Conservation (phyloP, 2,113 vertebrate species). For the Cinclus cinclus region DNA sequence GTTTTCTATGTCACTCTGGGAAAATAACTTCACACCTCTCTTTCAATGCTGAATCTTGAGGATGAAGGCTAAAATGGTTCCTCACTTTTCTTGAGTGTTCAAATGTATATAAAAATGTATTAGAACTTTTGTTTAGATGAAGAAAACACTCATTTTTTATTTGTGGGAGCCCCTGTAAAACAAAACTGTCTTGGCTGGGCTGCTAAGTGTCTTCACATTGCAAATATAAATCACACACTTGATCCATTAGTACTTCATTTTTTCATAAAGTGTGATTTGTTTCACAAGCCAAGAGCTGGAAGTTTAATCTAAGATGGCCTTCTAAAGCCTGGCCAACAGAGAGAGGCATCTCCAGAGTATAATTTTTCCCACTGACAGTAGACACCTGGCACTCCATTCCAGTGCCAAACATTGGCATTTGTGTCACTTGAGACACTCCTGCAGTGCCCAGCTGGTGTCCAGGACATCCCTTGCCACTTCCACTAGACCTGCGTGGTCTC, state of each 20-base stretch:
- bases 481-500: rapidly evolving
- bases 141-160: neutral
- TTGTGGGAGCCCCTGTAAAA: neutral
- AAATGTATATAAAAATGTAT: neutral
- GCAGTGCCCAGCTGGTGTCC: neutral
- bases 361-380: neutral
- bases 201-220: neutral
- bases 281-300: slow-evolving; percentile 16
- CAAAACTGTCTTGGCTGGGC: neutral
- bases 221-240: neutral
- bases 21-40: neutral
- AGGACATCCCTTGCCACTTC: neutral
- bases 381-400: slow-evolving; percentile 3
- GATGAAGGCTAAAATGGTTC: neutral
- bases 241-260: neutral
- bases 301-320: neutral
- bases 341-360: neutral
- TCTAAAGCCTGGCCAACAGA: neutral
- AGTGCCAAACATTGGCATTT: neutral
- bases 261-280: neutral
- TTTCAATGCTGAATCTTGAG: neutral
- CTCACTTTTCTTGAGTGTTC: neutral
- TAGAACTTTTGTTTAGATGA: neutral
- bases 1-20: neutral
- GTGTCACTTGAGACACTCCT: neutral